Conservation (phyloP, 23 tunicate genomes). For the Trididemnum miniatum region DNA sequence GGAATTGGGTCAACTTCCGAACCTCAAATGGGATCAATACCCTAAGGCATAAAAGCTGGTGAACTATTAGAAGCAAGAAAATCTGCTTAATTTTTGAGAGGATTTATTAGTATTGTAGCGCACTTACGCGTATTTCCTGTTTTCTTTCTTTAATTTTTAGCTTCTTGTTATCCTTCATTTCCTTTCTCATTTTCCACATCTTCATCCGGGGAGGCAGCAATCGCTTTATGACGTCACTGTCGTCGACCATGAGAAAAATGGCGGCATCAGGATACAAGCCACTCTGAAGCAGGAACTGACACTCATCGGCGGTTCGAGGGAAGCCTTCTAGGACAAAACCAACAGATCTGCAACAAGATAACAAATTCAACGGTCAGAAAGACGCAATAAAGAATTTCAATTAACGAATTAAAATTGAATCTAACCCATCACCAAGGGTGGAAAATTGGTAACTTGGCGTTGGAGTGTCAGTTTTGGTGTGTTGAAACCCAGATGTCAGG, state of each 20-base stretch:
- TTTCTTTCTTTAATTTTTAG: conserved; percentile 57
- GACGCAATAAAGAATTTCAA: not conserved
- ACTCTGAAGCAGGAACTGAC: conserved; percentile 70
- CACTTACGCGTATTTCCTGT: conserved; percentile 55
- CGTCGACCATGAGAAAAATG: conserved; percentile 80
- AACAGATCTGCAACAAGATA: conserved; percentile 42
- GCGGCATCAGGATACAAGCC: conserved; percentile 90
- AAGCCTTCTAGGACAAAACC: conserved; percentile 98
- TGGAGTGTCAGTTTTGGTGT: too few species aligned
- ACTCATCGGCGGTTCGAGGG: conserved; percentile 89
- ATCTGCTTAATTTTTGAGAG: too few species aligned
- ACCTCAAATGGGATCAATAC: too few species aligned
- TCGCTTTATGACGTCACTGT: conserved; percentile 70
- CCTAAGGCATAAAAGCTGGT: too few species aligned
- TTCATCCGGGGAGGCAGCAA: conserved; percentile 73
- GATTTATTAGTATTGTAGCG: too few species aligned
- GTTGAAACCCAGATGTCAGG: too few species aligned
- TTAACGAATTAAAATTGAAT: too few species aligned
- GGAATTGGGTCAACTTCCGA: too few species aligned
- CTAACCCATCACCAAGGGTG: too few species aligned
- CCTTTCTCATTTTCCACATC: conserved; percentile 72
- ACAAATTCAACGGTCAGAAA: too few species aligned
- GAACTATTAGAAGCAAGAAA: too few species aligned
- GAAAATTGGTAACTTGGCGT: too few species aligned
- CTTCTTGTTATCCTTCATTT: conserved; percentile 61